Conservation (phyloP, 1,140 invertebrate genomes). For the Aphidius gifuensis region DNA sequence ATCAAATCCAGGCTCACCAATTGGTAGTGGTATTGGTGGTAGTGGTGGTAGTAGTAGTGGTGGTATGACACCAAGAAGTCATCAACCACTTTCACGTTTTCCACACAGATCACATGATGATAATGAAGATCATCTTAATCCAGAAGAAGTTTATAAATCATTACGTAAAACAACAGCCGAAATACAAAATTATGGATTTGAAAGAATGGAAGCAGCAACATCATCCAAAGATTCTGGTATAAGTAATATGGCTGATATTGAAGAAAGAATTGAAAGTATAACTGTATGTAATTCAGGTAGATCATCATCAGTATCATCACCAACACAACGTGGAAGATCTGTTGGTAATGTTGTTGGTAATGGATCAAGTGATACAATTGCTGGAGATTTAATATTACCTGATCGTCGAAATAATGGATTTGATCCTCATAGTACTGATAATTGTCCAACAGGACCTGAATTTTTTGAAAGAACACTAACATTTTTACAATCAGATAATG, state of each 20-base stretch:
- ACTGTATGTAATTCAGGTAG: constrained; percentile 51
- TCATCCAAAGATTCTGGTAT: constrained; percentile 87
- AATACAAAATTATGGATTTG: constrained; percentile 85
- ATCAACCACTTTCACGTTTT: constrained; percentile 43
- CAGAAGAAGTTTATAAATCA: constrained; percentile 84
- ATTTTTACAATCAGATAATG: constrained; percentile 40
- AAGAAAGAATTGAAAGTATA: constrained; percentile 59
- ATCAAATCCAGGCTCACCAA: constrained; percentile 54
- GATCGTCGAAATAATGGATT: constrained; percentile 52
- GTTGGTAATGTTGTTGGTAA: constrained; percentile 47
- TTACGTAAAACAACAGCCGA: constrained; percentile 88
- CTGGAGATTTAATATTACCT: constrained; percentile 49
- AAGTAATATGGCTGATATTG: constrained; percentile 72
- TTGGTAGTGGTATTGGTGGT: constrained; percentile 25
- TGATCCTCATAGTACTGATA: constrained; percentile 45
- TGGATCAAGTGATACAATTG: constrained; percentile 50
- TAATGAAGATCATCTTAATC: constrained; percentile 65
- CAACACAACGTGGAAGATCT: constrained; percentile 50
- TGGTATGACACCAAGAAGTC: constrained; percentile 47
- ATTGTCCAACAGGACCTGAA: constrained; percentile 45
- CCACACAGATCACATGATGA: constrained; percentile 39
- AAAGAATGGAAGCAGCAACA: constrained; percentile 70
- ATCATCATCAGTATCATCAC: constrained; percentile 54
- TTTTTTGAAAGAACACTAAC: constrained; percentile 48
- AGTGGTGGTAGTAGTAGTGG: no score